These are phyloP conservation scores for Eledona agricola DNA, from an alignment of 2,888 invertebrate species.

Conservation along the genomic window DNA sequence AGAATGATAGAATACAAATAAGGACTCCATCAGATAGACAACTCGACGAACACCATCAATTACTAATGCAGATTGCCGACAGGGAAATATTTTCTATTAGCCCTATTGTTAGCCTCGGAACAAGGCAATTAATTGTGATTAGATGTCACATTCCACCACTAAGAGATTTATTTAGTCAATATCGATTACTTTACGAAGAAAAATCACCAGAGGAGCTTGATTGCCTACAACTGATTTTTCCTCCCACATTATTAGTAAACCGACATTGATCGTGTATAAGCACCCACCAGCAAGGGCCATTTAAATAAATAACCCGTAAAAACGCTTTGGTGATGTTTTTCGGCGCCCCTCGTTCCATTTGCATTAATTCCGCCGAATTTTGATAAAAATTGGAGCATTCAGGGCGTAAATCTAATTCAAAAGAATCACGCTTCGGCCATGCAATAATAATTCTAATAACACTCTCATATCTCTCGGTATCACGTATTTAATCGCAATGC, in stretches of 20 bases:
- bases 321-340: conserved; percentile 24
- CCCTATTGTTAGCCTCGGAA: conserved; percentile 29
- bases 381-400: conserved; percentile 11
- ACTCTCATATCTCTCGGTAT: conserved; percentile 17
- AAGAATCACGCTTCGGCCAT: conserved; percentile 19
- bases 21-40: conserved; percentile 42
- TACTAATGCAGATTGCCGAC: conserved; percentile 39
- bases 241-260: conserved; percentile 1
- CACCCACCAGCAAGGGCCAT: conserved; percentile 23
- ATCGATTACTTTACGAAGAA: conserved; percentile 26
- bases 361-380: conserved; percentile 23
- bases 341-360: conserved; percentile 10
- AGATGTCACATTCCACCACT: conserved; percentile 18
- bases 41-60: conserved; percentile 41
- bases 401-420: conserved; percentile 10
- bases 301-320: conserved; percentile 32
- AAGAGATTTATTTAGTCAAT: conserved; percentile 25
- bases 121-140: conserved; percentile 33
- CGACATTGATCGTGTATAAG: conserved; percentile 33
- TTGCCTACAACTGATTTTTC: conserved; percentile 17
- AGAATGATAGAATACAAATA: conserved; percentile 46
- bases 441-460: conserved; percentile 26
- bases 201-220: conserved; percentile 22
- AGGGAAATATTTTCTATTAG: conserved; percentile 34
- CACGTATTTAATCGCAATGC: conserved; percentile 36